Conservation (phyloP, 2,888 invertebrate species). For the Melinopterus prodromus region DNA sequence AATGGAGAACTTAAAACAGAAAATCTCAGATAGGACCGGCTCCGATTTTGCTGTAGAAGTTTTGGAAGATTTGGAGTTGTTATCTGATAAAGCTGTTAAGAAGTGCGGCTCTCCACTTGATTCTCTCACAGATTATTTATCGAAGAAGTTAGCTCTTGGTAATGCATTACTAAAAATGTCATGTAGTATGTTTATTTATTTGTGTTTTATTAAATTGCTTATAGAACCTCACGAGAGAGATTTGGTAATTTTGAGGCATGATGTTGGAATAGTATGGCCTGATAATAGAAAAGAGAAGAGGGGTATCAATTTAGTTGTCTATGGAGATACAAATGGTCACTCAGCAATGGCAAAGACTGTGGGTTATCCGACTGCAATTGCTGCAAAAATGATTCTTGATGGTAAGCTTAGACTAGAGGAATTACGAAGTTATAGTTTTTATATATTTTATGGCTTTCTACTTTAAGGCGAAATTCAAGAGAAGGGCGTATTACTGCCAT, state of each 20-base stretch:
- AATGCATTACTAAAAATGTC: slow-evolving; percentile 45
- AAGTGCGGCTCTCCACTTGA: slow-evolving; percentile 91
- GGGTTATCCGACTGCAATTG: slow-evolving; percentile 94
- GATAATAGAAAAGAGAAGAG: slow-evolving; percentile 84
- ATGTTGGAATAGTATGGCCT: slow-evolving; percentile 92
- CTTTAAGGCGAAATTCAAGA: slow-evolving; percentile 93
- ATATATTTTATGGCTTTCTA: slow-evolving; percentile 44
- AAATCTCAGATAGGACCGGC: slow-evolving; percentile 83
- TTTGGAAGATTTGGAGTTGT: slow-evolving; percentile 86
- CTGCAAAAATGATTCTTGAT: slow-evolving; percentile 96
- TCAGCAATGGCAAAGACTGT: slow-evolving; percentile 97
- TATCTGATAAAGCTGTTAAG: slow-evolving; percentile 82
- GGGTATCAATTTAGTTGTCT: slow-evolving; percentile 87
- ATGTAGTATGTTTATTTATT: slow-evolving; percentile 21
- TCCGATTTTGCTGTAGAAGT: slow-evolving; percentile 73
- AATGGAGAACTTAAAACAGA: slow-evolving; percentile 89
- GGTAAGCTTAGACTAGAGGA: slow-evolving; percentile 65
- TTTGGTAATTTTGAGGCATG: slow-evolving; percentile 92
- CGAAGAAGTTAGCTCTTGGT: slow-evolving; percentile 83
- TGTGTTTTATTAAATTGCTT: slow-evolving; percentile 49
- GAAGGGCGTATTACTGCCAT: slow-evolving; percentile 91
- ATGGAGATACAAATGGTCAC: slow-evolving; percentile 82
- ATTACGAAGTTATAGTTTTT: slow-evolving; percentile 17
- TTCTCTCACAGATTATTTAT: slow-evolving; percentile 89
- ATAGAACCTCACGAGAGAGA: slow-evolving; percentile 84